Base-by-base conservation (phyloP, 1,140 invertebrate genomes). In the Cyclina sinensis region DNA sequence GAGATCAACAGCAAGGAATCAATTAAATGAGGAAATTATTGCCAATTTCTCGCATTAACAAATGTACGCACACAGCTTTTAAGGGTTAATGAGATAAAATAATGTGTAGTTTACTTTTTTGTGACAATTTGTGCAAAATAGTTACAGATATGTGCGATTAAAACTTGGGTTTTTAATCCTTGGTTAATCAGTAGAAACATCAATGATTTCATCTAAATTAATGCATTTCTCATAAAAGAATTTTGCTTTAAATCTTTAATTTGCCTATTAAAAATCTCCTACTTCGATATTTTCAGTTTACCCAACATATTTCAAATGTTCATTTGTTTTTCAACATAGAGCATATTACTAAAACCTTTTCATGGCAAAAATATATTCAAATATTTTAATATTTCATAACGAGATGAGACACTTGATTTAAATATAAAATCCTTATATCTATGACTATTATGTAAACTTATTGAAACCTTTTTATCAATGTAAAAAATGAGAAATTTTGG, bases 11-110 rank as follows among this genome's bases (percentile, higher is more conserved):
- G 46, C 30, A 27, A 35, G 32, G n/a, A 78, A 51, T 78, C 74
- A 78, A 78, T 78, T 78, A 78, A 78, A 51, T 48, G 32, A 57
- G 4, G 14, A 54, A 78, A 78, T 78, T 24, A 78, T 70, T 16
- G 37, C 21, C 35, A 70, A 70, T 30, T 37, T 70, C 32, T 70
- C 65, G 37, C 65, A 62, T 70, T 70, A 70, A 35, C 4, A 43
- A 70, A 1, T 70, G 35, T 70, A 39, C 35, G 46, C 35, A 78
- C 14, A 54, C 14, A 78, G 18, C 27, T 78, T 54, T 74, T 78
- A 35, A 30, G 27, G 43, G 27, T 54, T 78, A 24, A 78, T 27
- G 46, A 78, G 74, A 21, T 57, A 11, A 39, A 30, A 32, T 39
- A 73, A 73, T 18, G 39, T 73, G 11, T 2, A 39, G 68, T 32